phyloP scores from a whole-genome alignment of 2,797 vertebrate genomes.

The Typhlichthys subterraneus region DNA sequence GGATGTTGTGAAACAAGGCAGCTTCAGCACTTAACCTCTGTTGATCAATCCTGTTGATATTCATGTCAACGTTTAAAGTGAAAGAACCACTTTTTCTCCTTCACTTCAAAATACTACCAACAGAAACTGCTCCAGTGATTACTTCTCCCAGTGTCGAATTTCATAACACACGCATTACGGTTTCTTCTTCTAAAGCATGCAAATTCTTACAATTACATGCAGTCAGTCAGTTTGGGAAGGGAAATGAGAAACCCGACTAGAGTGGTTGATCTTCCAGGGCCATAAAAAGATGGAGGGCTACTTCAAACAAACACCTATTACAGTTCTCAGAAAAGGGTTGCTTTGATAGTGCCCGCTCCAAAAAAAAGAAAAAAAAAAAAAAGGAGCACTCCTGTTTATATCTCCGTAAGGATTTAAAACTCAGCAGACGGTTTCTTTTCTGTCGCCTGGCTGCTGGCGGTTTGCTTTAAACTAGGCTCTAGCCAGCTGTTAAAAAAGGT shows the following conservation, averaged over 20 bases:
- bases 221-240: background rate
- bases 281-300: background rate
- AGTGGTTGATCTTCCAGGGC: background rate
- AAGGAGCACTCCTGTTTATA: constrained; percentile 27
- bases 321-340: constrained; percentile 13
- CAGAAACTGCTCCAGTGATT: too few species aligned
- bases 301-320: constrained; percentile 19
- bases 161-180: too few species aligned
- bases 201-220: background rate
- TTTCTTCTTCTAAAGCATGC: too few species aligned
- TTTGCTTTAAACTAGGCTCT: constrained; percentile 14
- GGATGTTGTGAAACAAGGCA: too few species aligned
- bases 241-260: background rate
- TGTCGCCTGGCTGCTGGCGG: constrained; percentile 18
- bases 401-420: constrained; percentile 23
- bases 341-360: constrained; percentile 17
- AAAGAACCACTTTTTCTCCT: too few species aligned
- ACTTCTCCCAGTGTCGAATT: too few species aligned
- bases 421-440: constrained; percentile 37
- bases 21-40: too few species aligned
- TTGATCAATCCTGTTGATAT: too few species aligned
- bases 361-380: constrained; percentile 37
- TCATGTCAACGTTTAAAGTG: too few species aligned
- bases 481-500: constrained; percentile 31
- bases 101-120: too few species aligned